phyloP scores from a whole-genome alignment of 2,797 vertebrate genomes.

The Mus caroli region DNA sequence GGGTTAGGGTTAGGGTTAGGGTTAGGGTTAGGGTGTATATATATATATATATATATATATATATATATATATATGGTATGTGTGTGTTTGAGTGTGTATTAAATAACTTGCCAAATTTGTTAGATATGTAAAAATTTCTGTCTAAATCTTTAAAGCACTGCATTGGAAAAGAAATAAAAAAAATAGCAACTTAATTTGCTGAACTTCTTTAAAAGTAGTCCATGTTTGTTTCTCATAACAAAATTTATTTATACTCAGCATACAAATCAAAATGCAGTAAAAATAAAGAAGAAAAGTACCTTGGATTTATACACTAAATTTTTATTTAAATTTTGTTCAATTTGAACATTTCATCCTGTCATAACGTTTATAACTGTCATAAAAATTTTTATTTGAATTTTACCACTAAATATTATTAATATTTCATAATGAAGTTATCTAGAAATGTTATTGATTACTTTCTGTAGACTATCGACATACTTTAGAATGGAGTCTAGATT shows the following conservation, averaged over 20 bases:
- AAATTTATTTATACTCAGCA: neutral
- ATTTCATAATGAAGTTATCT: conserved; percentile 45
- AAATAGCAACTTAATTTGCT: neutral
- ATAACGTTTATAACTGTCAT: neutral
- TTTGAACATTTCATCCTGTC: neutral
- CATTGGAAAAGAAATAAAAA: conserved; percentile 12
- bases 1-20: too few relatives aligned
- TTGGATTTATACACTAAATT: neutral
- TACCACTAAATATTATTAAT: neutral
- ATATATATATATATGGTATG: neutral
- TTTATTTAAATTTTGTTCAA: conserved; percentile 9
- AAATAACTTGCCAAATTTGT: neutral
- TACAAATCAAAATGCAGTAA: conserved; percentile 22
- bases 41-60: neutral
- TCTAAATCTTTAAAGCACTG: conserved; percentile 5
- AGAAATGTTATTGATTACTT: conserved; percentile 20
- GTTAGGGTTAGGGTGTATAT: too few relatives aligned
- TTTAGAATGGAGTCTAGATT: neutral
- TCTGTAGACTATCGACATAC: neutral
- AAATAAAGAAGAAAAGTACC: neutral
- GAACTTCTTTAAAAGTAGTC: neutral
- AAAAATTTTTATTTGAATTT: neutral
- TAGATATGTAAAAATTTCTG: conserved; percentile 33
- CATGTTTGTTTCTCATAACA: neutral
- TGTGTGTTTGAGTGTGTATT: neutral